A percentile compares a stretch with the other conserved stretches of the same genome.
phyloP scores from a whole-genome alignment of 1,140 invertebrate species.

The Polypedilum pembai region DNA sequence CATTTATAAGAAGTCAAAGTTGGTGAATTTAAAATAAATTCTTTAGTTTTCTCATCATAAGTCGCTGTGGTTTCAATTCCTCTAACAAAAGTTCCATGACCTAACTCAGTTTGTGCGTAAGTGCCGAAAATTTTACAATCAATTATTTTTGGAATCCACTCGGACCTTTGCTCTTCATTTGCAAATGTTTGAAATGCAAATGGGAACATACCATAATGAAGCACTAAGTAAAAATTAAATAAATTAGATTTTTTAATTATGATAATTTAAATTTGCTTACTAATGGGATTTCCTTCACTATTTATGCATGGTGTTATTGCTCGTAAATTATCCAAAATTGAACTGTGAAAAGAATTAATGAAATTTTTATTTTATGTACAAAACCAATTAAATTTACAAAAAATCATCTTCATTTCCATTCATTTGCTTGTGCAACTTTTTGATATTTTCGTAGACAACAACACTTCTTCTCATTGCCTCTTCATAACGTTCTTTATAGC shows the following conservation, averaged over 20 bases:
- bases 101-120: constrained; percentile 92
- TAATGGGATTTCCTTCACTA: background rate
- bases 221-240: constrained; percentile 38
- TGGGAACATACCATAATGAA: constrained; percentile 90
- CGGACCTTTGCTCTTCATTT: constrained; percentile 71
- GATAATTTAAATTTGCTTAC: background rate
- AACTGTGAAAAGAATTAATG: background rate
- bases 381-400: background rate
- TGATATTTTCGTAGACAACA: constrained; percentile 60
- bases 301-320: background rate
- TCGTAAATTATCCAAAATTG: background rate
- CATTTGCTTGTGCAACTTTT: constrained; percentile 43
- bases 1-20: constrained; percentile 49
- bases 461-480: constrained; percentile 65
- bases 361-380: background rate
- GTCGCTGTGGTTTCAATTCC: constrained; percentile 87
- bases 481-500: constrained; percentile 78
- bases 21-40: constrained; percentile 83
- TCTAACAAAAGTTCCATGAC: constrained; percentile 86
- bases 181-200: constrained; percentile 80
- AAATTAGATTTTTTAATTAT: background rate
- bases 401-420: background rate
- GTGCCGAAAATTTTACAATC: constrained; percentile 78
- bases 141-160: constrained; percentile 79
- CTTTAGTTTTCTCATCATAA: constrained; percentile 72